Conservation (phyloP, 2,888 invertebrate species). For the Abrostola triplasia region DNA sequence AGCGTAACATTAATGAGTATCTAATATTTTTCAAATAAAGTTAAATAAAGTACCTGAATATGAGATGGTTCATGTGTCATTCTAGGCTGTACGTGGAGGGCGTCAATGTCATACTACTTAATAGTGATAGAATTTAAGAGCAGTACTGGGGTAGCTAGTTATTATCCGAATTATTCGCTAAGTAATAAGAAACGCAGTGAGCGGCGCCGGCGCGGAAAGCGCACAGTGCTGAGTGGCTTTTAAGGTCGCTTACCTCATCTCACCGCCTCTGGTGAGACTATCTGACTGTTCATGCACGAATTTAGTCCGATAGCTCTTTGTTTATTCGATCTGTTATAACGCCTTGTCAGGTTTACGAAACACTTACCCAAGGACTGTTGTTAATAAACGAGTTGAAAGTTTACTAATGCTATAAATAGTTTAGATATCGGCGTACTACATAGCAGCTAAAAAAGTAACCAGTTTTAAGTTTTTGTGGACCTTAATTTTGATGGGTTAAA, state of each 20-base stretch:
- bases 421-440: conserved; percentile 23
- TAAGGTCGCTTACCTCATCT: conserved; percentile 87
- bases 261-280: conserved; percentile 69
- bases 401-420: conserved; percentile 15
- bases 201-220: conserved; percentile 67
- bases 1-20: too few species aligned
- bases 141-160: conserved; percentile 56
- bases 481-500: conserved; percentile 43
- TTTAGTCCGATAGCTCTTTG: conserved; percentile 69
- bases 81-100: conserved; percentile 1
- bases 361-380: conserved; percentile 20
- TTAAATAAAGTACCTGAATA: too few species aligned
- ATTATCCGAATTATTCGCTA: conserved; percentile 77
- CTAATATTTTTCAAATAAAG: too few species aligned
- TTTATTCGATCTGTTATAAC: conserved; percentile 70
- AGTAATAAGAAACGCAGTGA: conserved; percentile 83
- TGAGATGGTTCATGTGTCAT: too few species aligned
- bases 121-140: conserved; percentile 32
- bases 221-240: conserved; percentile 84
- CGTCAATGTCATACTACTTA: conserved; percentile 19
- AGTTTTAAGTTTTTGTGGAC: conserved; percentile 33
- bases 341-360: conserved; percentile 35
- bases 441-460: conserved; percentile 34
- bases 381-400: conserved; percentile 20
- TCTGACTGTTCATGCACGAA: conserved; percentile 75